Percentiles rank a stretch among this genome's conserved stretches.
phyloP scores from a whole-genome alignment of 37 sponge, comb jelly and placozoan genomes.

The Bolinopsis microptera region DNA sequence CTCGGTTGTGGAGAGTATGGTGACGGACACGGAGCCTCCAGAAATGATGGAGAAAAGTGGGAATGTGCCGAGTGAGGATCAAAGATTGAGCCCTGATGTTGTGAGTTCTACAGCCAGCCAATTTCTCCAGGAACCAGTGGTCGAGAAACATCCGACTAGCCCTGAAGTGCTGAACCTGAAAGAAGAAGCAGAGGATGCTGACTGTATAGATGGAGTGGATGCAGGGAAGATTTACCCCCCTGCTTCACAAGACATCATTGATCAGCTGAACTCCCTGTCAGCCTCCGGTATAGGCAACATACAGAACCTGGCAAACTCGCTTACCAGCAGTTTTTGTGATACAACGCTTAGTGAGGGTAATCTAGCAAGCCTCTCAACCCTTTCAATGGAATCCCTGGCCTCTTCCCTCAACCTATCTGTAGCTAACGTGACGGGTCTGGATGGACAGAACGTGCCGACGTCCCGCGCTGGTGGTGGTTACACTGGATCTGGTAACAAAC shows the following conservation, averaged over 20 bases:
- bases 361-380: neutral
- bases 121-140: neutral
- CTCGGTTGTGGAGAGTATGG: neutral
- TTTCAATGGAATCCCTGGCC: conserved; percentile 45
- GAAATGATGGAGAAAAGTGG: neutral
- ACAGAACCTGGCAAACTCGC: conserved; percentile 53
- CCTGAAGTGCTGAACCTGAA: neutral
- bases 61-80: neutral
- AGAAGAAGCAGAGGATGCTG: neutral
- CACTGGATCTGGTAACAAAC: neutral
- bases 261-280: conserved; percentile 24
- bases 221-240: conserved; percentile 3
- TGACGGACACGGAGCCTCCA: neutral
- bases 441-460: neutral
- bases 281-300: conserved; percentile 12
- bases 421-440: conserved; percentile 16
- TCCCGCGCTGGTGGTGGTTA: neutral
- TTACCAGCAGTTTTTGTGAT: neutral
- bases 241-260: conserved; percentile 25
- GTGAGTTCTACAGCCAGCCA: neutral
- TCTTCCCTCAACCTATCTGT: conserved; percentile 48
- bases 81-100: neutral
- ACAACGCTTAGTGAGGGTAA: neutral
- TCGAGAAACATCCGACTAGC: neutral
- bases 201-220: neutral